Base-by-base conservation (phyloP, 2,113 vertebrate genomes). In the Megalops atlanticus region DNA sequence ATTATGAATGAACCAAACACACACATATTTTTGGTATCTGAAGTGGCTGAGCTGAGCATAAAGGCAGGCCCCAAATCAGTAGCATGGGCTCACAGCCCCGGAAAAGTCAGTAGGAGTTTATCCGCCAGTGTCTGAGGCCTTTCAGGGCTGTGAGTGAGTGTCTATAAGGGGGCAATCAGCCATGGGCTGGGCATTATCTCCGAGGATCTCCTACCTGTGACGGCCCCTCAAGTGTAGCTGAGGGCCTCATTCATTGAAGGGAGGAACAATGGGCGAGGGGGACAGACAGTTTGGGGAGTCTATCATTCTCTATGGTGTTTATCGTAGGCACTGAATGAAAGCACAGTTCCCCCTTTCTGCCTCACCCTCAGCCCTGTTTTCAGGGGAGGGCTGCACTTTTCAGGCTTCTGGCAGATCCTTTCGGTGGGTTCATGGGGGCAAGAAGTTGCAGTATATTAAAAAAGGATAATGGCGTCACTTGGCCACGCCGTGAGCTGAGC, bases 51-150 rank as follows among this genome's bases (percentile, higher is more conserved):
- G 87, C 18, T 24, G 31, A 72, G 78, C 36, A 87, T 91, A 92
- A 84, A 69, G 0, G 82, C 84, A 90, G 92, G 83, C 86, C 84
- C 79, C 24, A 5, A 79, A 82, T 88, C 83, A 85, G 91, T 92
- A 95, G 96, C 95, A 96, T n/a, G n/a, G n/a, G 96, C 92, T 97
- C 96, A 97, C 93, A 95, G 97, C 95, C 92, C 94, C 93, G 94
- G 95, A 97, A 96, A 96, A 95, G 95, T 94, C 95, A 96, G 97
- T 96, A 95, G 96, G 94, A 96, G 95, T 97, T 96, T 97, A 97
- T 98, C 97, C 96, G 98, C 94, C 94, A 94, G 95, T 89, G 96
- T 97, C 96, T 96, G 94, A 96, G 94, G 92, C 96, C 94, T 96
- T 98, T 99, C 96, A 98, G 94, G 95, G 88, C 92, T 90, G 91